Percentiles rank a stretch among this genome's conserved stretches.
These are phyloP conservation scores for Toxotes jaculatrix DNA, from an alignment of 2,113 vertebrate genomes.

Conservation along the genomic window DNA sequence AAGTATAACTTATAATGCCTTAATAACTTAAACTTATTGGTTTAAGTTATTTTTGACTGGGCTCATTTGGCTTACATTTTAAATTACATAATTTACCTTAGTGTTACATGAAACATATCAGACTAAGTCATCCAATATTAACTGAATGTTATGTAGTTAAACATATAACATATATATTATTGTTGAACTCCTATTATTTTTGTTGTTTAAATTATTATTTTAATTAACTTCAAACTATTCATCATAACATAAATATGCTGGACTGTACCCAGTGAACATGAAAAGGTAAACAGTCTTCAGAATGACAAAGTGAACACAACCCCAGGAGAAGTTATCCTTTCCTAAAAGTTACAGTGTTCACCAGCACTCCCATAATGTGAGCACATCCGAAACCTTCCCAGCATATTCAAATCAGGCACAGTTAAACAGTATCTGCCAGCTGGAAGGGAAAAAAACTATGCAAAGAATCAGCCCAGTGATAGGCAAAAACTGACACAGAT, in stretches of 20 bases:
- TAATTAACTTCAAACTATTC: neutral
- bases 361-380: neutral
- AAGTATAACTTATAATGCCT: neutral
- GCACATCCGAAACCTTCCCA: slow-evolving; percentile 29
- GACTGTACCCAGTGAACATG: neutral
- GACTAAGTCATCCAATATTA: neutral
- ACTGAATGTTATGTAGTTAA: neutral
- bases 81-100: neutral
- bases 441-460: slow-evolving; percentile 1
- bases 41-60: neutral
- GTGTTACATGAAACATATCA: neutral
- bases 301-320: neutral
- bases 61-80: neutral
- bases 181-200: neutral
- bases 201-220: neutral
- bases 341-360: slow-evolving; percentile 37
- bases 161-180: neutral
- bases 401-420: slow-evolving; percentile 41
- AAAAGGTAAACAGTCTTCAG: neutral
- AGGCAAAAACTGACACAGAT: slow-evolving; percentile 22
- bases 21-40: no score
- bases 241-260: neutral
- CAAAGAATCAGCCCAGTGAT: slow-evolving; percentile 25
- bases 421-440: slow-evolving; percentile 15
- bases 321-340: neutral